A percentile compares a stretch with the other conserved stretches of the same genome.
phyloP scores from a whole-genome alignment of 2,797 vertebrate species.

The Eutrigla gurnardus region DNA sequence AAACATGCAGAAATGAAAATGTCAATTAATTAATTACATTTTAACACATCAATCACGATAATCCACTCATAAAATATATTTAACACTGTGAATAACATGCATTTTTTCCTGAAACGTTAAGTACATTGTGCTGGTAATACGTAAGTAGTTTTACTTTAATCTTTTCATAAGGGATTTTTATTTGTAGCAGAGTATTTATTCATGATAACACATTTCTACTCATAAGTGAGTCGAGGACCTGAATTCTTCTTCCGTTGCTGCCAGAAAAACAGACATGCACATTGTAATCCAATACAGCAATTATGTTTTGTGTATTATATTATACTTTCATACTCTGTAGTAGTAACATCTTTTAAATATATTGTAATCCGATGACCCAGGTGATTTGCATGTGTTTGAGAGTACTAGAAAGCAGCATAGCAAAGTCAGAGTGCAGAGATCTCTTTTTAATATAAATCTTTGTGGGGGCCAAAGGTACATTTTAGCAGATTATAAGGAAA shows the following conservation, averaged over 20 bases:
- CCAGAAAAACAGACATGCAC: background rate
- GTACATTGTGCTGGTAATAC: background rate
- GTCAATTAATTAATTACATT: background rate
- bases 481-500: background rate
- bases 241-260: background rate
- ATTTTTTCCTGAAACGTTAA: background rate
- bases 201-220: background rate
- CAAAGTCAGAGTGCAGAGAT: background rate
- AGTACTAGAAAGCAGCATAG: background rate
- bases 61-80: background rate
- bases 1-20: no score
- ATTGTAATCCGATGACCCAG: background rate
- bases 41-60: background rate
- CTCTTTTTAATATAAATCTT: background rate
- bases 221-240: no score
- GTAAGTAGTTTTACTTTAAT: no score
- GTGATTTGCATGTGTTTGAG: background rate
- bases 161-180: background rate
- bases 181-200: background rate
- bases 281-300: background rate
- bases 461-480: background rate
- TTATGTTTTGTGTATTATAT: background rate
- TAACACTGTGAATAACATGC: background rate
- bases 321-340: no score
- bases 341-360: no score